Evolutionary conservation across 2,888 invertebrate species (phyloP).

Genomic region (Pyralis farinalis): DNA sequence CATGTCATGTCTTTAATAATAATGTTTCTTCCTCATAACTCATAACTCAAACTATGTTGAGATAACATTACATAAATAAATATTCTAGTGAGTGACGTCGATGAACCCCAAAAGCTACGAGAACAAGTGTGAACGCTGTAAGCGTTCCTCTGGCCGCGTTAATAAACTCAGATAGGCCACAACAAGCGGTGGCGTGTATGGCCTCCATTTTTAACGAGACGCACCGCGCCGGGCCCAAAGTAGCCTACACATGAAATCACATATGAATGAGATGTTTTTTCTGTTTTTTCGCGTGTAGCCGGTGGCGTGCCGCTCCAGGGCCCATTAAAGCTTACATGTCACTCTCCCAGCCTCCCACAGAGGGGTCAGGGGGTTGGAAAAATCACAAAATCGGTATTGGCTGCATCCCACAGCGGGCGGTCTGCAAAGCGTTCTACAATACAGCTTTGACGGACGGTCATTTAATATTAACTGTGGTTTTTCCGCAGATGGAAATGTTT

Average conservation of each 20-base stretch:
- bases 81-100: no score
- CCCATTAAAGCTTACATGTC: constrained; percentile 80
- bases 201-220: constrained; percentile 78
- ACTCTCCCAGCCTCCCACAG: constrained; percentile 51
- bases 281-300: constrained; percentile 74
- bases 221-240: constrained; percentile 71
- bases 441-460: constrained; percentile 79
- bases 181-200: constrained; percentile 69
- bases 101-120: constrained; percentile 28
- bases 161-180: constrained; percentile 74
- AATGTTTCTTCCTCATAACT: no score
- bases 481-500: constrained; percentile 78
- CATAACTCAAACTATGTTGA: no score
- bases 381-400: constrained; percentile 77
- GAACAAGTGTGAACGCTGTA: constrained; percentile 50
- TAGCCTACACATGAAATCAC: constrained; percentile 80
- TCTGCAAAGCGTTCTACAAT: constrained; percentile 64
- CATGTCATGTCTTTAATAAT: no score
- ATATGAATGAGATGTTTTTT: constrained; percentile 77
- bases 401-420: constrained; percentile 62
- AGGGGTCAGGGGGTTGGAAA: constrained; percentile 43
- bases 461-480: constrained; percentile 81
- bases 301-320: constrained; percentile 64
- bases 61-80: no score
- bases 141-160: constrained; percentile 53